Percentiles rank a stretch among this genome's conserved stretches.
These are phyloP conservation scores for Unio delphinus DNA, from an alignment of 2,888 invertebrate genomes.

Conservation along the genomic window DNA sequence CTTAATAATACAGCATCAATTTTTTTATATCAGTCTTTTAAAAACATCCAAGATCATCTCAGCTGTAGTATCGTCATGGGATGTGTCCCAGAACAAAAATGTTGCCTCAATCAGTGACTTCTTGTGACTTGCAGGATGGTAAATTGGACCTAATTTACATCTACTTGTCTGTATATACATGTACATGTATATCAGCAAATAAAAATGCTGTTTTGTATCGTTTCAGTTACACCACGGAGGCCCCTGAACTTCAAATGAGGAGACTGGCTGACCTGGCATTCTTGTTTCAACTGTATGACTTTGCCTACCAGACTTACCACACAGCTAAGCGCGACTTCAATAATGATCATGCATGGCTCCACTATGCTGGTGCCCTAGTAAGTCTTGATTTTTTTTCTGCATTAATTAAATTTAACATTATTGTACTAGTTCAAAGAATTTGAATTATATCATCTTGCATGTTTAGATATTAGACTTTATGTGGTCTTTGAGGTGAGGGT, in stretches of 20 bases:
- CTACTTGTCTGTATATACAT: too few relatives aligned
- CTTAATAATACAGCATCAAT: too few relatives aligned
- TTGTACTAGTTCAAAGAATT: not conserved
- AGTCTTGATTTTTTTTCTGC: conserved; percentile 15
- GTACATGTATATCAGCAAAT: not conserved
- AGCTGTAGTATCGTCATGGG: too few relatives aligned
- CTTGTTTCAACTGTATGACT: conserved; percentile 92
- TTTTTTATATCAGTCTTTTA: too few relatives aligned
- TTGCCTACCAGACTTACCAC: conserved; percentile 95
- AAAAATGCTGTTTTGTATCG: not conserved
- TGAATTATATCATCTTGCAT: too few relatives aligned
- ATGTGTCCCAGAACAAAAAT: too few relatives aligned
- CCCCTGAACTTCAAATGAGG: conserved; percentile 91
- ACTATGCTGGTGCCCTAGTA: conserved; percentile 92
- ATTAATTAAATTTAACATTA: not conserved
- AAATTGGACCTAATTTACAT: too few relatives aligned
- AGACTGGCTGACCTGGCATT: conserved; percentile 96
- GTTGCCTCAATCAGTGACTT: too few relatives aligned
- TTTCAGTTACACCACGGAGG: conserved; percentile 71
- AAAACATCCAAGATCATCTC: too few relatives aligned
- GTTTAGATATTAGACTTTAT: too few relatives aligned
- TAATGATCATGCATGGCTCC: conserved; percentile 96
- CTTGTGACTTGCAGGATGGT: too few relatives aligned
- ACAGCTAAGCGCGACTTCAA: conserved; percentile 97
- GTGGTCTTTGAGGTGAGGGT: too few relatives aligned